Evolutionary conservation across 2,113 vertebrate genomes (phyloP).

Genomic region (Zeus faber): DNA sequence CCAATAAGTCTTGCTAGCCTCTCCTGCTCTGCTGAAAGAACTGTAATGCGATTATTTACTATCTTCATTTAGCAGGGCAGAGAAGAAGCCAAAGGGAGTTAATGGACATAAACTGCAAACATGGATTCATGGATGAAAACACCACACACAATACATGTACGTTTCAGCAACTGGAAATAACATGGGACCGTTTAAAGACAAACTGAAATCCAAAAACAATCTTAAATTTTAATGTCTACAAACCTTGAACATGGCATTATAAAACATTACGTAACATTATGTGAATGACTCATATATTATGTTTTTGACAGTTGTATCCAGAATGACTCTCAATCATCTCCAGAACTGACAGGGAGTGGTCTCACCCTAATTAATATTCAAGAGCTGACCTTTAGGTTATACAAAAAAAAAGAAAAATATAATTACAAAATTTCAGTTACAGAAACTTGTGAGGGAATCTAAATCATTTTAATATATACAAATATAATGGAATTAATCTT

Average conservation of each 20-base stretch:
- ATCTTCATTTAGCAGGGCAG: conserved; percentile 48
- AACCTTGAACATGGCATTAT: too few relatives aligned
- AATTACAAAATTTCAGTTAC: background rate
- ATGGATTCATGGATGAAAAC: conserved; percentile 46
- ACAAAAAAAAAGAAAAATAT: too few relatives aligned
- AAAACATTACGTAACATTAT: too few relatives aligned
- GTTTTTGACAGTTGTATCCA: too few relatives aligned
- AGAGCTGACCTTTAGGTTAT: too few relatives aligned
- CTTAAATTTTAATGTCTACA: too few relatives aligned
- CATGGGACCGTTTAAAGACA: conserved; percentile 42
- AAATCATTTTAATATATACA: conserved; percentile 31
- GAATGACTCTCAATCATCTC: too few relatives aligned
- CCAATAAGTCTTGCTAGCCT: conserved; percentile 45
- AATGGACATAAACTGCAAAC: conserved; percentile 54
- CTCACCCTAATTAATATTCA: too few relatives aligned
- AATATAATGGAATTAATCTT: conserved; percentile 32
- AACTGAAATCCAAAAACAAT: conserved; percentile 45
- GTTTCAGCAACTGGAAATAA: conserved; percentile 44
- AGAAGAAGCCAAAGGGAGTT: conserved; percentile 53
- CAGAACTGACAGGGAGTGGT: too few relatives aligned
- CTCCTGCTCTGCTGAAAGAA: conserved; percentile 32
- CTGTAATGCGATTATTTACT: conserved; percentile 58
- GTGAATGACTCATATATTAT: too few relatives aligned
- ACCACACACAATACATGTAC: conserved; percentile 27
- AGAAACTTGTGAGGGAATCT: background rate